A percentile compares a stretch with the other conserved stretches of the same genome.
Evolutionary conservation across 2,888 invertebrate species (phyloP).

Genomic region (Sphaerophoria taeniata): DNA sequence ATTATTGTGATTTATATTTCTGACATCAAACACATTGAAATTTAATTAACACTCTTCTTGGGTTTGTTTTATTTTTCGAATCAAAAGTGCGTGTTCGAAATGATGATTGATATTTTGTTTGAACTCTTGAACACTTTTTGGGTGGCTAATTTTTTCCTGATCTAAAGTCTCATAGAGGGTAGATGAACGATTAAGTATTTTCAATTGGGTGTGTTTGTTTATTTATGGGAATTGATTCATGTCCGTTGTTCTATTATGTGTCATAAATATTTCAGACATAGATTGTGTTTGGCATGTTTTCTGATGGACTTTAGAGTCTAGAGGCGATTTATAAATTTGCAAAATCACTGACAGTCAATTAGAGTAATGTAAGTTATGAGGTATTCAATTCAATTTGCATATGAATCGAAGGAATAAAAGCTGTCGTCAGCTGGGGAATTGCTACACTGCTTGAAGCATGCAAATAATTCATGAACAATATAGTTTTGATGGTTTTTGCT

Average conservation of each 20-base stretch:
- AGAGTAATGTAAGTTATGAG: conserved; percentile 5
- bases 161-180: not conserved
- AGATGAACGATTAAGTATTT: conserved; percentile 47
- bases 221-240: not conserved
- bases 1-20: conserved; percentile 56
- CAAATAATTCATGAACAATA: not conserved
- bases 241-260: not conserved
- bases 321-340: not conserved
- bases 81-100: conserved; percentile 11
- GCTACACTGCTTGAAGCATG: conserved; percentile 11
- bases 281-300: conserved; percentile 1
- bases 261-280: conserved; percentile 4
- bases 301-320: conserved; percentile 12
- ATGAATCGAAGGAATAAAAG: conserved; percentile 32
- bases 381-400: conserved; percentile 51
- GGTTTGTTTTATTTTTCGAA: conserved; percentile 1
- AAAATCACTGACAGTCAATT: conserved; percentile 34
- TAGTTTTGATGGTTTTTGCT: not conserved
- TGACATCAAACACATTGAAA: conserved; percentile 57
- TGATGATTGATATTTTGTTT: conserved; percentile 40
- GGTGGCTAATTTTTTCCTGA: not conserved
- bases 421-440: conserved; percentile 32
- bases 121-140: not conserved
- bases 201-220: conserved; percentile 23
- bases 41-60: conserved; percentile 37